Conservation (phyloP, 1,140 invertebrate species). For the Zophobas morio region DNA sequence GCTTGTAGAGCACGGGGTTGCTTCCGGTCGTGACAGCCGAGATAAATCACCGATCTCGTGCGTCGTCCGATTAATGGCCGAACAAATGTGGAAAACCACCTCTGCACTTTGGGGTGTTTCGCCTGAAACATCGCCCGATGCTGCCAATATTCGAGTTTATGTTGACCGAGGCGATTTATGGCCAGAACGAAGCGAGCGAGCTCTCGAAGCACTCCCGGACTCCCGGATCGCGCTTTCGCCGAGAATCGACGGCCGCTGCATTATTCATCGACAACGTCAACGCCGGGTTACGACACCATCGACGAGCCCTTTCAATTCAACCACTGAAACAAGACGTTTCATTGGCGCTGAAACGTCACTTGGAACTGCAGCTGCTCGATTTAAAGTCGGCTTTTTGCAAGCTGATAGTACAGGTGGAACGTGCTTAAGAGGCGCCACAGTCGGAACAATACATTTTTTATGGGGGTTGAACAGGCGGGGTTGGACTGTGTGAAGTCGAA, state of each 20-base stretch:
- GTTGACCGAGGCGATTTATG: conserved; percentile 40
- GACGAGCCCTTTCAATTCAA: conserved; percentile 16
- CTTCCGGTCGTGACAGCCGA: conserved; percentile 65
- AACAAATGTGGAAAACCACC: conserved; percentile 67
- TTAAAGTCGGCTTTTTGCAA: no score
- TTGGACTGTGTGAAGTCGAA: no score
- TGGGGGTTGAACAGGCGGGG: no score
- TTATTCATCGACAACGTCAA: conserved; percentile 35
- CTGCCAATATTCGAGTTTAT: conserved; percentile 50
- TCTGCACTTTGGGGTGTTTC: conserved; percentile 57
- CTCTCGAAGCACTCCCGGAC: conserved; percentile 25
- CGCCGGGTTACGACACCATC: conserved; percentile 8
- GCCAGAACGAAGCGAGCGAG: conserved; percentile 19
- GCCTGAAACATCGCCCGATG: conserved; percentile 43
- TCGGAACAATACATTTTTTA: no score
- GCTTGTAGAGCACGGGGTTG: conserved; percentile 64
- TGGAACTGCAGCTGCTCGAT: no score
- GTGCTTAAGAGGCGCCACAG: no score
- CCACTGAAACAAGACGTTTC: not conserved
- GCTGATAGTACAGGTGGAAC: no score
- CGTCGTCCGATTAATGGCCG: conserved; percentile 65
- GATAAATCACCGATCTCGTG: conserved; percentile 65
- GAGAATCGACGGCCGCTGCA: conserved; percentile 27
- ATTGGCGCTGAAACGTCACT: no score
- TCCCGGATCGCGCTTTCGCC: conserved; percentile 12